A percentile compares a stretch with the other conserved stretches of the same genome.
These are phyloP conservation scores for Scalopus aquaticus DNA, from an alignment of 2,113 vertebrate species.

Conservation along the genomic window DNA sequence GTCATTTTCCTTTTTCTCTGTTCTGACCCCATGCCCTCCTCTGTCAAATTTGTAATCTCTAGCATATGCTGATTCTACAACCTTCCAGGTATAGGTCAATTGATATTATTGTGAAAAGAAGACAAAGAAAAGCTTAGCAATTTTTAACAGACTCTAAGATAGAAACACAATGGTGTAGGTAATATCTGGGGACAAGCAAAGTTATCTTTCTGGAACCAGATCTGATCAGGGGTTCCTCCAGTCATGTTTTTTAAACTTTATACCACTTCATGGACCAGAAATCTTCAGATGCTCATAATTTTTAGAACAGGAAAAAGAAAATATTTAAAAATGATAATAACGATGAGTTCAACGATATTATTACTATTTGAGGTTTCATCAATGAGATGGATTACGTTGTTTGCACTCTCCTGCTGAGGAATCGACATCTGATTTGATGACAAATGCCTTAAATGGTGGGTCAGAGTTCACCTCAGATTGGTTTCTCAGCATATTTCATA, in stretches of 20 bases:
- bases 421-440: background rate
- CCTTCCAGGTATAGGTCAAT: background rate
- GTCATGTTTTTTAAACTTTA: conserved; percentile 56
- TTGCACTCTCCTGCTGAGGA: background rate
- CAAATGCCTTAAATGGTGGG: background rate
- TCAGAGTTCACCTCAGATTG: background rate
- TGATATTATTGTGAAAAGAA: conserved; percentile 32
- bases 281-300: conserved; percentile 23
- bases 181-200: conserved; percentile 39
- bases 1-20: conserved; percentile 23
- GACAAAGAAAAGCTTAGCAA: conserved; percentile 33
- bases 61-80: conserved; percentile 34
- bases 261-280: background rate
- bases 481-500: conserved; percentile 21
- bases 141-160: conserved; percentile 34
- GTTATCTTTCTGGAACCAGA: conserved; percentile 36
- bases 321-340: background rate
- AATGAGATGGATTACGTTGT: background rate
- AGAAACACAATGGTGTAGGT: conserved; percentile 1
- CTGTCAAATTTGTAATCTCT: conserved; percentile 33
- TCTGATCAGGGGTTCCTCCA: background rate
- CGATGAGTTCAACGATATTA: background rate
- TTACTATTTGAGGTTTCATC: conserved; percentile 19
- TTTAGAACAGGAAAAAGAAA: conserved; percentile 40
- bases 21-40: background rate